A percentile compares a stretch with the other conserved stretches of the same genome.
These are phyloP conservation scores for Huso huso DNA, from an alignment of 2,797 vertebrate species.

Conservation along the genomic window DNA sequence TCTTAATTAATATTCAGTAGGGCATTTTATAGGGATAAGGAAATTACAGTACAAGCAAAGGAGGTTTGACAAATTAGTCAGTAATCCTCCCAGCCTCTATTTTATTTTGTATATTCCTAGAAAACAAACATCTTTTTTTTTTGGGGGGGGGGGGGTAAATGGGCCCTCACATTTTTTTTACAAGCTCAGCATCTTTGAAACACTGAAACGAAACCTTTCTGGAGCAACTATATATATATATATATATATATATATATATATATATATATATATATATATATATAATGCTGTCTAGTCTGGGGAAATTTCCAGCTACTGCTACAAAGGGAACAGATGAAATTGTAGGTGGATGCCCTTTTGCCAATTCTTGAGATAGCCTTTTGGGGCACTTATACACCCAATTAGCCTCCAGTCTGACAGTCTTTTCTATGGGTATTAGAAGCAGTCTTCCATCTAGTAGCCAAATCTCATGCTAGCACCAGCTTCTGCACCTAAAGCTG, in stretches of 20 bases:
- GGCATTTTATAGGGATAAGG: constrained; percentile 22
- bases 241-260: too few species aligned
- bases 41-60: not conserved
- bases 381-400: constrained; percentile 69
- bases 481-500: not conserved
- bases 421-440: constrained; percentile 63
- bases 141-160: too few species aligned
- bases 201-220: too few species aligned
- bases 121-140: too few species aligned
- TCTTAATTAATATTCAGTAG: constrained; percentile 69
- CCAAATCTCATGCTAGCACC: not conserved
- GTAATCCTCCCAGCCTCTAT: not conserved
- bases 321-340: constrained; percentile 66
- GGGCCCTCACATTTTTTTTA: too few species aligned
- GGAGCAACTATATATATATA: too few species aligned
- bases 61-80: not conserved
- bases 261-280: too few species aligned
- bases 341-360: constrained; percentile 64
- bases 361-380: constrained; percentile 66
- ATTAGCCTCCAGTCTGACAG: constrained; percentile 70
- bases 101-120: not conserved
- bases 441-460: constrained; percentile 27
- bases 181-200: too few species aligned
- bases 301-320: constrained; percentile 34
- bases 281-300: too few species aligned